These are phyloP conservation scores for Pedetes capensis DNA, from an alignment of 2,113 vertebrate species.

Conservation along the genomic window DNA sequence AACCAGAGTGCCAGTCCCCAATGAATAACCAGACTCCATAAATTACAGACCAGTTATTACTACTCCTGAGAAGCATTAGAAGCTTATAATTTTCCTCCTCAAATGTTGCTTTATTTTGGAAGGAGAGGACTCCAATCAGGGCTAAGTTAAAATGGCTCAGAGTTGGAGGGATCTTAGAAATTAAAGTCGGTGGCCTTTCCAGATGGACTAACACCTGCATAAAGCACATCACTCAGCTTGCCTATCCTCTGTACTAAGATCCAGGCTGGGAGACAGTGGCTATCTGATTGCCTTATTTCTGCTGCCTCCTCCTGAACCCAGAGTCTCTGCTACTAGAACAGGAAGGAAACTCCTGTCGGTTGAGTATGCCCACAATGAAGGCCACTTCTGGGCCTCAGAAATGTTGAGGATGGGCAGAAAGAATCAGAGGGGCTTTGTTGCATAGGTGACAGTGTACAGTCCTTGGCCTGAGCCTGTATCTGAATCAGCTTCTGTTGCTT, in stretches of 20 bases:
- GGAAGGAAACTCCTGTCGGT: neutral
- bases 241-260: neutral
- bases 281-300: neutral
- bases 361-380: neutral
- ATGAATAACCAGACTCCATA: neutral
- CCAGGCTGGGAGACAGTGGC: neutral
- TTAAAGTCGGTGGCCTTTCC: neutral
- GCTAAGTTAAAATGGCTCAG: neutral
- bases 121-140: neutral
- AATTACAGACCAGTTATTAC: neutral
- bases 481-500: neutral
- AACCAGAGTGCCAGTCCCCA: neutral
- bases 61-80: neutral
- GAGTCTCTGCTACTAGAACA: neutral
- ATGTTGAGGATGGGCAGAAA: neutral
- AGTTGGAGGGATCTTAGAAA: neutral
- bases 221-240: neutral
- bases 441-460: neutral
- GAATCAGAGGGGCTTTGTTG: neutral
- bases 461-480: neutral
- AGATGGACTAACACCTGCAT: neutral
- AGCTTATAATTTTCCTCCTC: neutral
- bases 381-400: neutral
- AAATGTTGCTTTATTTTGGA: neutral
- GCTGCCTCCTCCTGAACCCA: neutral